Evolutionary conservation across 2,797 vertebrate genomes (phyloP).

Genomic region (Onychomys arenicola): DNA sequence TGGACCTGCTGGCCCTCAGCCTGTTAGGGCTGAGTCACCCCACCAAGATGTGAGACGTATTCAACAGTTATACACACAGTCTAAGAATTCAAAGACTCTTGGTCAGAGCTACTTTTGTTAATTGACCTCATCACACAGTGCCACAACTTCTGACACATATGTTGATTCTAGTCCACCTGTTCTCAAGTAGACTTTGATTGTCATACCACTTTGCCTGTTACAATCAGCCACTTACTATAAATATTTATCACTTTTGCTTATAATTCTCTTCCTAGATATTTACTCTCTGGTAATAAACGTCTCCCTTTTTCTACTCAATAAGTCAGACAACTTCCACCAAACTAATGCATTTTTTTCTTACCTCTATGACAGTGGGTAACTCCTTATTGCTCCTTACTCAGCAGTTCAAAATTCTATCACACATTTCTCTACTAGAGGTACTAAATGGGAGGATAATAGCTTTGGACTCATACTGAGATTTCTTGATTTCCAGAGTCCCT

Average conservation of each 20-base stretch:
- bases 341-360: background rate
- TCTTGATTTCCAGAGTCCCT: background rate
- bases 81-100: background rate
- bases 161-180: background rate
- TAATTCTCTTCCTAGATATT: background rate
- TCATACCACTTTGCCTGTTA: background rate
- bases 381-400: background rate
- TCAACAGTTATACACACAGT: background rate
- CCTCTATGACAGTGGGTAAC: background rate
- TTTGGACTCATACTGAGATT: background rate
- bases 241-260: conserved; percentile 5
- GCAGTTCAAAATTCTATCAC: background rate
- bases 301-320: background rate
- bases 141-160: background rate
- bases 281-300: background rate
- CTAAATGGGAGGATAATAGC: background rate
- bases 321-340: background rate
- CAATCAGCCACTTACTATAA: background rate
- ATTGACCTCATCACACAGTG: background rate
- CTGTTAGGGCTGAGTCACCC: too few relatives aligned
- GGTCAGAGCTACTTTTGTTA: background rate
- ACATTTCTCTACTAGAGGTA: background rate
- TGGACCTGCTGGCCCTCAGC: too few relatives aligned
- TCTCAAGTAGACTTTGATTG: background rate
- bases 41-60: background rate